These are phyloP conservation scores for Drosophila mulleri DNA, from an alignment of 2,888 invertebrate genomes.

Conservation along the genomic window DNA sequence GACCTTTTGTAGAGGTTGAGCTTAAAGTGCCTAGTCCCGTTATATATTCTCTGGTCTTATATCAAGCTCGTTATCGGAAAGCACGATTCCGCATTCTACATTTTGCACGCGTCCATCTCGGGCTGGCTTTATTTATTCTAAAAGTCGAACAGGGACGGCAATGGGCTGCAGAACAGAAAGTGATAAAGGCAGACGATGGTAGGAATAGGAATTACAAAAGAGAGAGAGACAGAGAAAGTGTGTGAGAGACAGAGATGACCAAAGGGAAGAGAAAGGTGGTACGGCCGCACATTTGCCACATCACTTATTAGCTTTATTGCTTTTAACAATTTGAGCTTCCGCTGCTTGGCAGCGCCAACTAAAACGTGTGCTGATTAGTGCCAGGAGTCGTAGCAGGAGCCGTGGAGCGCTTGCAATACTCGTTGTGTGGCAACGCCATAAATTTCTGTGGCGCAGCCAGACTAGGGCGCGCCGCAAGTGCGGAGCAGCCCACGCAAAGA, in stretches of 20 bases:
- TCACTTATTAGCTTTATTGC: slow-evolving; percentile 80
- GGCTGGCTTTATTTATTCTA: slow-evolving; percentile 7
- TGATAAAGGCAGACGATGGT: neutral
- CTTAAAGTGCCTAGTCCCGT: neutral
- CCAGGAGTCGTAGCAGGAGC: slow-evolving; percentile 44
- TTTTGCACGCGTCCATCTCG: slow-evolving; percentile 17
- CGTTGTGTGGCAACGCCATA: slow-evolving; percentile 68
- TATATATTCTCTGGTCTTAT: neutral
- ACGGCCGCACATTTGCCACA: slow-evolving; percentile 75
- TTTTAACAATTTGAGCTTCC: slow-evolving; percentile 81
- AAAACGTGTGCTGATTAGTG: slow-evolving; percentile 81
- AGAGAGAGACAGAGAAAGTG: no score
- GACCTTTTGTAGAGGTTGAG: neutral
- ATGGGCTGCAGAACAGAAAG: neutral
- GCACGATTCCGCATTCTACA: neutral
- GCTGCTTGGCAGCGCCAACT: slow-evolving; percentile 73
- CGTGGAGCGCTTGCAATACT: slow-evolving; percentile 44
- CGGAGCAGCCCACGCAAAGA: slow-evolving; percentile 54
- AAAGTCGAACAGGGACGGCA: slow-evolving; percentile 10
- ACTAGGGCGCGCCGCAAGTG: slow-evolving; percentile 8
- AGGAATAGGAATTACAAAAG: neutral
- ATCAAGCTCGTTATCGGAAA: neutral
- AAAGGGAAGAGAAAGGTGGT: neutral
- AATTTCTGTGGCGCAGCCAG: slow-evolving; percentile 72
- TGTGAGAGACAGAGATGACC: neutral